These are phyloP conservation scores for Telmatochromis brichardi DNA, from an alignment of 2,113 vertebrate species.

Conservation along the genomic window DNA sequence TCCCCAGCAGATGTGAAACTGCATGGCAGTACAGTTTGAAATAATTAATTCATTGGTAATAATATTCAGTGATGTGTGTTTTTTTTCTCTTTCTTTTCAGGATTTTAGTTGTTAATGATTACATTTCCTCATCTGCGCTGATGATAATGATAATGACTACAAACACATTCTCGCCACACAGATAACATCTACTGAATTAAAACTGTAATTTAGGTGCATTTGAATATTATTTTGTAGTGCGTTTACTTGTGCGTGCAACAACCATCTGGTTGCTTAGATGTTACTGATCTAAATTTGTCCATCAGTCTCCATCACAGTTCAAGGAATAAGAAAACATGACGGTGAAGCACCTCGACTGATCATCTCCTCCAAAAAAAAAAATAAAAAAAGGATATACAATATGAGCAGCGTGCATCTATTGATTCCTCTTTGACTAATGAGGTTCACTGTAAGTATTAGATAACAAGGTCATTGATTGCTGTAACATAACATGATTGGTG, in stretches of 20 bases:
- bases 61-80: slow-evolving; percentile 31
- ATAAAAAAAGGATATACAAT: neutral
- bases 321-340: slow-evolving; percentile 7
- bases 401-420: slow-evolving; percentile 46
- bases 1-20: slow-evolving; percentile 70
- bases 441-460: slow-evolving; percentile 69
- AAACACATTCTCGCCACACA: neutral
- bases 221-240: neutral
- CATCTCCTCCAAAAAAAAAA: neutral
- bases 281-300: slow-evolving; percentile 1
- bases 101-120: slow-evolving; percentile 23
- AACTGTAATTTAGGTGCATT: neutral
- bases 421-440: slow-evolving; percentile 65
- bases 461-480: slow-evolving; percentile 64
- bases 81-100: neutral
- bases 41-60: slow-evolving; percentile 58
- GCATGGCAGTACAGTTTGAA: slow-evolving; percentile 62
- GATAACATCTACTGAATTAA: neutral
- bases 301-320: neutral
- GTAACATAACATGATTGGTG: slow-evolving; percentile 47
- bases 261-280: neutral
- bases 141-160: slow-evolving; percentile 34
- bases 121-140: slow-evolving; percentile 14
- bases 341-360: neutral
- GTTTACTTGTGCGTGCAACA: neutral